Base-by-base conservation (phyloP, 2,888 invertebrate genomes). In the Metopia argyrocephala region DNA sequence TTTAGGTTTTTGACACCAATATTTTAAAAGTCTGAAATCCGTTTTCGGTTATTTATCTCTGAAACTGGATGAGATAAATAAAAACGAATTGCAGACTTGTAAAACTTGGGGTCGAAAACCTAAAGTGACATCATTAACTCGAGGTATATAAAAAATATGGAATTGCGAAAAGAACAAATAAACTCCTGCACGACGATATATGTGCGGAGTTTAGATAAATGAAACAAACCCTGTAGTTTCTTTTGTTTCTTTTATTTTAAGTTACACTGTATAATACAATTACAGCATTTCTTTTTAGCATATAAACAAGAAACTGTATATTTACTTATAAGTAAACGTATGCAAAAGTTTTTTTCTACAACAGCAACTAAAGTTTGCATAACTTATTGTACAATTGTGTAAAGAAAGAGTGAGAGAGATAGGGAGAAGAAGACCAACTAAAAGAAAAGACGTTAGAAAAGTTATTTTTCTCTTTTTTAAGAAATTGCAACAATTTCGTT, bases 321-420 rank as follows among this genome's bases (percentile, higher is more conserved):
- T 61, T 7, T 50, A 45, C 21, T 28, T 52, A 21, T 31, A 50
- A n/a, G 50, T 25, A 23, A 69, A 64, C 61, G 69, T 78, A 70
- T 74, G 76, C 61, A 69, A 69, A 80, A 66, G 31, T 59, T n/a
- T n/a, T 25, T 71, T 69, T 20, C 45, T 45, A 54, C 15, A 27
- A 56, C 25, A 52, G 38, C 38, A 75, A 23, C 65, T 25, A 78
- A 78, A 74, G 74, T 78, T 81, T 78, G 74, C 78, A 81, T 81
- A 81, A 78, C 78, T 81, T 81, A 78, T 81, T 78, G 70, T 74
- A 81, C 76, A 78, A 81, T 74, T 78, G 81, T 74, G 78, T 38
- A 81, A 69, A 62, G 76, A 50, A 56, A 74, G 28, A 52, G 6
- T 31, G 31, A 21, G 20, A 52, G 7, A 20, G 21, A 25, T 5